phyloP scores from a whole-genome alignment of 2,888 invertebrate species.

The Perithous albicinctus region DNA sequence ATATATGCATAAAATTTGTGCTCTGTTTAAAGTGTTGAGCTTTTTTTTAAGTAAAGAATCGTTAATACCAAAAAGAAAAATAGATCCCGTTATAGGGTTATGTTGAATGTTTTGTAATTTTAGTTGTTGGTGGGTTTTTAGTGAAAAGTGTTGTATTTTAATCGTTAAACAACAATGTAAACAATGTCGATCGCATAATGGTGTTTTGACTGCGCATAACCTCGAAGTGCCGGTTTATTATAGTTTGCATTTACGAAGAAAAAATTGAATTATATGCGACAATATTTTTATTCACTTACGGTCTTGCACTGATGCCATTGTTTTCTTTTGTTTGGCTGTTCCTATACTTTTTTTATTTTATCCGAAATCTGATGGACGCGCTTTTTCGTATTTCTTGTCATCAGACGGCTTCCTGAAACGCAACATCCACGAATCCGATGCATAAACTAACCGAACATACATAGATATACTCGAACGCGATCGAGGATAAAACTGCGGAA shows the following conservation, averaged over 20 bases:
- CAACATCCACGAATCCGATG: background rate
- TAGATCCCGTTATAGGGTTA: background rate
- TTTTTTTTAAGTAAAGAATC: too few species aligned
- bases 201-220: slow-evolving; percentile 57
- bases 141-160: background rate
- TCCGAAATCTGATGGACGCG: background rate
- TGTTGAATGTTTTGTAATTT: background rate
- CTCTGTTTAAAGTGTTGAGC: too few species aligned
- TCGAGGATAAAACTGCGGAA: too few species aligned
- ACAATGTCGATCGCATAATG: background rate
- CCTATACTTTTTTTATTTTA: slow-evolving; percentile 1
- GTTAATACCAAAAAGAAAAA: too few species aligned
- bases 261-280: background rate
- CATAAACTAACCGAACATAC: background rate
- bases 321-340: background rate
- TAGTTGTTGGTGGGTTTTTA: background rate
- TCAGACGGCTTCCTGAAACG: background rate
- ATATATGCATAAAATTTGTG: too few species aligned
- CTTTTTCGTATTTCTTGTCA: slow-evolving; percentile 2
- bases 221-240: slow-evolving; percentile 17
- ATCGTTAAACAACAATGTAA: background rate
- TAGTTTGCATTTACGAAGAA: slow-evolving; percentile 5
- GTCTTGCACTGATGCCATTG: slow-evolving; percentile 76
- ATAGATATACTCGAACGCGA: background rate
- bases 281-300: slow-evolving; percentile 70